Percentiles rank a stretch among this genome's conserved stretches.
Conservation (phyloP, 2,113 vertebrate genomes). For the Pluvianellus socialis region DNA sequence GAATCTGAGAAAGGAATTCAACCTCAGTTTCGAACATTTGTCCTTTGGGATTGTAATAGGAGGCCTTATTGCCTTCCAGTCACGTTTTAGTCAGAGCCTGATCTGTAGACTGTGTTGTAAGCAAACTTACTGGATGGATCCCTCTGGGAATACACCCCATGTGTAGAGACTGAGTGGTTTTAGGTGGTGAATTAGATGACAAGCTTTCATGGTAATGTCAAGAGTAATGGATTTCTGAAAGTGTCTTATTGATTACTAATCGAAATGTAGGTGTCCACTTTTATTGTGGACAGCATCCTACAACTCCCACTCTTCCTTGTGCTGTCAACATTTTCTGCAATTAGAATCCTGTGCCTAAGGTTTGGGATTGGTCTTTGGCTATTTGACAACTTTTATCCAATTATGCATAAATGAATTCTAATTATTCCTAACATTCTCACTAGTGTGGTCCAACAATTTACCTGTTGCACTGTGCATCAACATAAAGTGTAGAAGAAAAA, state of each 20-base stretch:
- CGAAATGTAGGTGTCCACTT: not conserved
- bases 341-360: not conserved
- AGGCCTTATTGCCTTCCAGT: not conserved
- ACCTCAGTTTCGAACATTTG: slow-evolving; percentile 10
- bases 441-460: not conserved
- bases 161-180: not conserved
- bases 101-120: not conserved
- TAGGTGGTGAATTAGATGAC: not conserved
- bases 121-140: not conserved
- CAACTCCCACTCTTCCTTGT: not conserved
- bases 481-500: not conserved
- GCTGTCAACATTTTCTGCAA: not conserved
- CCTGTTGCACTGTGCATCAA: fast-evolving
- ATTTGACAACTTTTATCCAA: not conserved
- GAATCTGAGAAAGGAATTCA: not conserved
- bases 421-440: not conserved
- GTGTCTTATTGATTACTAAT: not conserved
- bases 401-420: not conserved
- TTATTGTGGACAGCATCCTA: not conserved
- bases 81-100: not conserved
- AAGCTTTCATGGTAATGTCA: not conserved
- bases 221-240: not conserved
- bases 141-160: not conserved
- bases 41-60: slow-evolving; percentile 27
- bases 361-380: not conserved